phyloP scores from a whole-genome alignment of 2,797 vertebrate species.

The Cossypha polioptera region DNA sequence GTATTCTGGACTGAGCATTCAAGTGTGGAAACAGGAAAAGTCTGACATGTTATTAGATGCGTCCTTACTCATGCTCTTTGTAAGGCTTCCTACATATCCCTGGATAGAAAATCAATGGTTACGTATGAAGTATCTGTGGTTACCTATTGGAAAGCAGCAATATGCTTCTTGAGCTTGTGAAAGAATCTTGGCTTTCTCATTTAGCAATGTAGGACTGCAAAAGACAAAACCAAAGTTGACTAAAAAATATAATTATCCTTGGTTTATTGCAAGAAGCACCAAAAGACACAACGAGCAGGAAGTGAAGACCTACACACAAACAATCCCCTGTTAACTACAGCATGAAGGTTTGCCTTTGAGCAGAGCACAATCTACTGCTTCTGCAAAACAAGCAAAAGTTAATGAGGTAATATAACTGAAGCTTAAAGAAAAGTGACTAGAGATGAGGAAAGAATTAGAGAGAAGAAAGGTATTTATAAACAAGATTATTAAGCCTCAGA shows the following conservation, averaged over 20 bases:
- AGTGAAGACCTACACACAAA: background rate
- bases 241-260: background rate
- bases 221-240: background rate
- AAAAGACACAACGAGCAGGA: background rate
- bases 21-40: slow-evolving; percentile 50
- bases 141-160: slow-evolving; percentile 43
- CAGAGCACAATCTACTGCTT: background rate
- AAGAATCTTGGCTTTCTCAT: slow-evolving; percentile 11
- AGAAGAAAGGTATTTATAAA: background rate
- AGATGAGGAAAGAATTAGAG: background rate
- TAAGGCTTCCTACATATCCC: slow-evolving; percentile 56
- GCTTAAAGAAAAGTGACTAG: background rate
- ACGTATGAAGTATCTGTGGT: slow-evolving; percentile 45
- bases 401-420: background rate
- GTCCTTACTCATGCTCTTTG: slow-evolving; percentile 58
- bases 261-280: background rate
- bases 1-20: slow-evolving; percentile 50
- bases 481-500: background rate
- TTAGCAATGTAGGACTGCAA: background rate
- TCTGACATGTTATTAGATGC: slow-evolving; percentile 43
- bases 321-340: background rate
- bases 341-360: background rate
- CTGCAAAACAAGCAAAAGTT: background rate
- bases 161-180: background rate
- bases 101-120: slow-evolving; percentile 68